Conservation (phyloP, 2,888 invertebrate genomes). For the Zelleria hepariella region DNA sequence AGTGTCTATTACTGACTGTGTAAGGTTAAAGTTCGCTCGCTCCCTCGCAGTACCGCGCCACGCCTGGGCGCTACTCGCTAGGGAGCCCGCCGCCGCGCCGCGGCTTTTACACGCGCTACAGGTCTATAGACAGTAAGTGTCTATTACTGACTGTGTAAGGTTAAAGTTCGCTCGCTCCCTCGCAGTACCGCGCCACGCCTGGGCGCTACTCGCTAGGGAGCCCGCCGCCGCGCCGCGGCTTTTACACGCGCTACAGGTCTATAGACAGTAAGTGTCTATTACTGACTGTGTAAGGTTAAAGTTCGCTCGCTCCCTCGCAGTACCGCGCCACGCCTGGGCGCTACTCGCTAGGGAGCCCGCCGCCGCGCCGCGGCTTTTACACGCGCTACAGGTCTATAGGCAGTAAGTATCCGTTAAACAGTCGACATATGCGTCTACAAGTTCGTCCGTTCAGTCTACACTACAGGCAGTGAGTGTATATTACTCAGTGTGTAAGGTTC, state of each 20-base stretch:
- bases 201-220: slow-evolving; percentile 62
- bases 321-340: slow-evolving; percentile 81
- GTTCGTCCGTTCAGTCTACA: too few relatives aligned
- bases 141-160: too few relatives aligned
- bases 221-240: slow-evolving; percentile 38
- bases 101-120: neutral
- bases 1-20: neutral
- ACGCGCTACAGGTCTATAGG: neutral
- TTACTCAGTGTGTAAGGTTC: too few relatives aligned
- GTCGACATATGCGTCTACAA: too few relatives aligned
- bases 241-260: neutral
- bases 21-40: too few relatives aligned
- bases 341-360: slow-evolving; percentile 45
- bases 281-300: too few relatives aligned
- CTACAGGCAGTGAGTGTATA: too few relatives aligned
- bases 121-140: neutral
- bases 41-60: slow-evolving; percentile 82
- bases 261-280: neutral
- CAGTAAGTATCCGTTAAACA: too few relatives aligned
- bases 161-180: slow-evolving; percentile 92
- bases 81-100: slow-evolving; percentile 44
- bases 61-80: slow-evolving; percentile 75
- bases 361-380: slow-evolving; percentile 30
- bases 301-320: slow-evolving; percentile 89
- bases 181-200: slow-evolving; percentile 82